Percentiles rank a stretch among this genome's conserved stretches.
Evolutionary conservation across 2,888 invertebrate genomes (phyloP).

Genomic region (Desoria tigrina): DNA sequence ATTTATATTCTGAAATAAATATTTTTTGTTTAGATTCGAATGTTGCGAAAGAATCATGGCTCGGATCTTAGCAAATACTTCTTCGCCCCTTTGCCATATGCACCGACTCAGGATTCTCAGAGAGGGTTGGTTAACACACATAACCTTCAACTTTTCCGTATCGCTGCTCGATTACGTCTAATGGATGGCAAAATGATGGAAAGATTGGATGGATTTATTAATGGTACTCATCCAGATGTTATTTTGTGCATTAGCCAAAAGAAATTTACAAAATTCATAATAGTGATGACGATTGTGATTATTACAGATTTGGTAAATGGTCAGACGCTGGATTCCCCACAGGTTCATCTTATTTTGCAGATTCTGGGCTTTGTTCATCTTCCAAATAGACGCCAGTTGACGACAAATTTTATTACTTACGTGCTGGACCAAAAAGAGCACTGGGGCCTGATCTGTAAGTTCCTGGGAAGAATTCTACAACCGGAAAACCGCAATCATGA

Average conservation of each 20-base stretch:
- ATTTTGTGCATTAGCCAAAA: too few relatives aligned
- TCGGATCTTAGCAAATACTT: constrained; percentile 43
- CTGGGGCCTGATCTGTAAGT: constrained; percentile 5
- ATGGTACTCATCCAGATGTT: too few relatives aligned
- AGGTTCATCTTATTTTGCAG: constrained; percentile 13
- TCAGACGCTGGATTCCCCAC: constrained; percentile 4
- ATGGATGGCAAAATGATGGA: constrained; percentile 35
- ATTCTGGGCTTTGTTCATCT: constrained; percentile 15
- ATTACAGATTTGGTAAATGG: constrained; percentile 19
- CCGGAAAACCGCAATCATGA: constrained; percentile 3
- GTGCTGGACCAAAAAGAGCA: neutral
- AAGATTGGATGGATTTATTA: constrained; percentile 37
- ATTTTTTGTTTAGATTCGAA: constrained; percentile 2
- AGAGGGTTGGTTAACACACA: constrained; percentile 20
- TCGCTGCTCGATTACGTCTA: constrained; percentile 39
- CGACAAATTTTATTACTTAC: constrained; percentile 17
- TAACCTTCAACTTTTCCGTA: constrained; percentile 45
- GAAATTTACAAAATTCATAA: too few relatives aligned
- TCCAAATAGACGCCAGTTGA: neutral
- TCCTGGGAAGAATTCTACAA: neutral
- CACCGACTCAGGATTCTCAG: constrained; percentile 38
- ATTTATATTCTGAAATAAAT: too few relatives aligned
- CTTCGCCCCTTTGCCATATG: constrained; percentile 44
- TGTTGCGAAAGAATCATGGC: constrained; percentile 32
- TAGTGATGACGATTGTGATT: too few relatives aligned